Conservation (phyloP, 1,140 invertebrate genomes). For the Choristoneura fumiferana region DNA sequence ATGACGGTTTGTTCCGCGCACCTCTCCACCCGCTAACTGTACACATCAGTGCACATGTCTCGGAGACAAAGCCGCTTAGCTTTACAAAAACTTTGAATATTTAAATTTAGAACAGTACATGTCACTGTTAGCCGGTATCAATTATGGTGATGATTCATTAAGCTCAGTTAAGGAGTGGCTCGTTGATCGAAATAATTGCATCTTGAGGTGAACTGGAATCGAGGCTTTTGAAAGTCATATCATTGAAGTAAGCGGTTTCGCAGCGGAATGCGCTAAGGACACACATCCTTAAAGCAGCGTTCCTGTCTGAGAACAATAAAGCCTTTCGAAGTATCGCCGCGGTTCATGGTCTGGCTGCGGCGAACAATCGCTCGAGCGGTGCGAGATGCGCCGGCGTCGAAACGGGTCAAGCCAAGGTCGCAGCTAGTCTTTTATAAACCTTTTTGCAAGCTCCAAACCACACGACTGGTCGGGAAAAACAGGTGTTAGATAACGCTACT, state of each 20-base stretch:
- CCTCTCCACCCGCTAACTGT: constrained; percentile 27
- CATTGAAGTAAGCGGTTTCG: constrained; percentile 1
- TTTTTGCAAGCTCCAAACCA: constrained; percentile 37
- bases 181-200: not conserved
- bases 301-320: constrained; percentile 20
- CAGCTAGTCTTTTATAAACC: constrained; percentile 24
- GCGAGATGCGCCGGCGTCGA: constrained; percentile 34
- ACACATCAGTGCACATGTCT: constrained; percentile 26
- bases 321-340: constrained; percentile 32
- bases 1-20: constrained; percentile 40
- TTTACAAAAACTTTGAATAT: constrained; percentile 11
- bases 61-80: constrained; percentile 29
- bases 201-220: not conserved
- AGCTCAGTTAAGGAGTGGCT: not conserved
- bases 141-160: constrained; percentile 5
- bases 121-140: not conserved
- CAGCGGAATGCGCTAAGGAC: constrained; percentile 5
- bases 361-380: constrained; percentile 36
- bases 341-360: constrained; percentile 35
- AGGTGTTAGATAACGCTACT: constrained; percentile 47
- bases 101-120: constrained; percentile 6
- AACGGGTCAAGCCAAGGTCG: constrained; percentile 31
- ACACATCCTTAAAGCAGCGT: constrained; percentile 3
- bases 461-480: constrained; percentile 40
- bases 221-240: not conserved